Conservation (phyloP, 2,797 vertebrate genomes). For the Amphiprion clarkii region DNA sequence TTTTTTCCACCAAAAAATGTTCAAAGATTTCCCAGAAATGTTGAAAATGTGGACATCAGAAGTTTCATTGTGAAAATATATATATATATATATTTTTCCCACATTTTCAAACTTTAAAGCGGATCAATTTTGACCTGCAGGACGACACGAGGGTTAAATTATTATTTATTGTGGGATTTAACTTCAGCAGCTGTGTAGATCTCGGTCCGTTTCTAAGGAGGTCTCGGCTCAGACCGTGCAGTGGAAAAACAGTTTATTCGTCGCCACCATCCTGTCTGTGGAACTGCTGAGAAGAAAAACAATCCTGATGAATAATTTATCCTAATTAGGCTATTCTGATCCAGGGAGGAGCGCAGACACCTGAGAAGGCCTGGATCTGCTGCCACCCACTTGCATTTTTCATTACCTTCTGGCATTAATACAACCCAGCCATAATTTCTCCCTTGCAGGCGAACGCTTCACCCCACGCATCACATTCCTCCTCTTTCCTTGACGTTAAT, state of each 20-base stretch:
- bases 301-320: constrained; percentile 75
- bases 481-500: constrained; percentile 51
- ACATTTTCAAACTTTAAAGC: no score
- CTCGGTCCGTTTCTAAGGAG: no score
- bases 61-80: no score
- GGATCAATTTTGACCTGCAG: no score
- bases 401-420: constrained; percentile 66
- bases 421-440: constrained; percentile 54
- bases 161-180: no score
- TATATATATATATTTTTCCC: no score
- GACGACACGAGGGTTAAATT: no score
- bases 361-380: constrained; percentile 62
- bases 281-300: constrained; percentile 56
- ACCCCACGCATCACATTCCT: constrained; percentile 41
- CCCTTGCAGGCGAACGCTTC: constrained; percentile 40
- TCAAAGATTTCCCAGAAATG: no score
- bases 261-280: constrained; percentile 7
- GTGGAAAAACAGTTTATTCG: constrained; percentile 28
- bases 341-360: constrained; percentile 56
- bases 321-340: constrained; percentile 69
- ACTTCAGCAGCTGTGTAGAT: neutral
- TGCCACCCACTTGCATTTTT: constrained; percentile 63
- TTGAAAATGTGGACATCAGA: no score
- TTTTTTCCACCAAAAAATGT: no score
- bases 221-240: neutral